Percentiles rank a stretch among this genome's conserved stretches.
Conservation (phyloP, 2,113 vertebrate species). For the Arizona elegans region DNA sequence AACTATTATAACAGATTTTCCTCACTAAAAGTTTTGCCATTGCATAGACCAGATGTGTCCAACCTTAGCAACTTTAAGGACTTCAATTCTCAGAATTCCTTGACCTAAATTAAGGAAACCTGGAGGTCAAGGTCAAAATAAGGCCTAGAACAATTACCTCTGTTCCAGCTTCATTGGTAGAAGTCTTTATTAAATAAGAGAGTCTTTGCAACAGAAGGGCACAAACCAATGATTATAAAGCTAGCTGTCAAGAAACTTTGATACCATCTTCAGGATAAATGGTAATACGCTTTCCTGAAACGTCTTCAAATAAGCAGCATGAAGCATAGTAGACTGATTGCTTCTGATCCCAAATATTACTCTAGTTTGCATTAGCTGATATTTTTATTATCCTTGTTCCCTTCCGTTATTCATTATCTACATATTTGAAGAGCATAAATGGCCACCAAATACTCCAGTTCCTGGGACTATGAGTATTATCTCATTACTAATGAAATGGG, state of each 20-base stretch:
- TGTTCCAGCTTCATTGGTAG: not conserved
- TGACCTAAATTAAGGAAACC: not conserved
- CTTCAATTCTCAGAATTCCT: not conserved
- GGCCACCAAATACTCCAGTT: not conserved
- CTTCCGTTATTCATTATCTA: not conserved
- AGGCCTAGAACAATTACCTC: not conserved
- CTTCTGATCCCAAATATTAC: not conserved
- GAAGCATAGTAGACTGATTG: not conserved
- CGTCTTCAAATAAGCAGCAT: not conserved
- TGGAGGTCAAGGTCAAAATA: not conserved
- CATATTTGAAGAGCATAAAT: not conserved
- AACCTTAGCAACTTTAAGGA: not conserved
- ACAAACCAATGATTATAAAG: not conserved
- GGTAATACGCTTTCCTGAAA: not conserved
- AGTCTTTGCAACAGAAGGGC: not conserved
- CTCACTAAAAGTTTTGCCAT: not conserved
- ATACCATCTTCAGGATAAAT: not conserved
- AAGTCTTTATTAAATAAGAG: not conserved
- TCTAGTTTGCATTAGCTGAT: not conserved
- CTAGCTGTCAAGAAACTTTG: not conserved
- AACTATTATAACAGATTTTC: not conserved
- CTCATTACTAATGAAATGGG: slow-evolving; percentile 12
- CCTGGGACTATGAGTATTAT: slow-evolving; percentile 23
- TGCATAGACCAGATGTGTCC: not conserved
- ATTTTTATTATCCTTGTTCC: not conserved